phyloP scores from a whole-genome alignment of 1,140 invertebrate genomes.

The Neotoxoptera formosana region DNA sequence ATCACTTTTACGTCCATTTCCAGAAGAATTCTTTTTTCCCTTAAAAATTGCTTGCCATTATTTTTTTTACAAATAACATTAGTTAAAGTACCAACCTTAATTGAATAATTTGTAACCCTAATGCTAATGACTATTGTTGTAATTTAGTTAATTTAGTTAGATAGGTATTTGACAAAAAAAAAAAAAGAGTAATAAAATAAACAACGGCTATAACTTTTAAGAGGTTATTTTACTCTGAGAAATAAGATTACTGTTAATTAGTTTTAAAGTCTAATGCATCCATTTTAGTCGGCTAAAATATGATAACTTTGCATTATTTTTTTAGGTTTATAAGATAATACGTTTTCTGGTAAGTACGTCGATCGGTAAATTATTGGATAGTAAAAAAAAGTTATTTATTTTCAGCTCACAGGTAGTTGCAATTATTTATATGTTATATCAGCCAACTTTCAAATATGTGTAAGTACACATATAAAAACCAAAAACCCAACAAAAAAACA shows the following conservation, averaged over 20 bases:
- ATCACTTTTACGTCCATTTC: constrained; percentile 2
- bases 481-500: not conserved
- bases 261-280: not conserved
- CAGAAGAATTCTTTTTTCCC: not conserved
- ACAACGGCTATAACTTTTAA: not conserved
- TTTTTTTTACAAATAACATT: not conserved
- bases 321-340: not conserved
- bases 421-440: not conserved
- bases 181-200: constrained; percentile 11
- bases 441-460: not conserved
- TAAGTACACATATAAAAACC: not conserved
- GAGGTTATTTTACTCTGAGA: not conserved
- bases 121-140: not conserved
- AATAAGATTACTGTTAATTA: not conserved
- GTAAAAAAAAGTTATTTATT: not conserved
- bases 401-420: not conserved
- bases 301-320: not conserved
- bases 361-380: not conserved
- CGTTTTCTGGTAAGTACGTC: not conserved
- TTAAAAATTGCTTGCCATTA: not conserved
- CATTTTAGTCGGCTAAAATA: not conserved
- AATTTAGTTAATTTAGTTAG: constrained; percentile 1
- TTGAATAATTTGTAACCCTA: constrained; percentile 1
- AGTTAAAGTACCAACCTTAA: not conserved
- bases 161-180: not conserved